Conservation (phyloP, 2,797 vertebrate species). For the Danio choprae region DNA sequence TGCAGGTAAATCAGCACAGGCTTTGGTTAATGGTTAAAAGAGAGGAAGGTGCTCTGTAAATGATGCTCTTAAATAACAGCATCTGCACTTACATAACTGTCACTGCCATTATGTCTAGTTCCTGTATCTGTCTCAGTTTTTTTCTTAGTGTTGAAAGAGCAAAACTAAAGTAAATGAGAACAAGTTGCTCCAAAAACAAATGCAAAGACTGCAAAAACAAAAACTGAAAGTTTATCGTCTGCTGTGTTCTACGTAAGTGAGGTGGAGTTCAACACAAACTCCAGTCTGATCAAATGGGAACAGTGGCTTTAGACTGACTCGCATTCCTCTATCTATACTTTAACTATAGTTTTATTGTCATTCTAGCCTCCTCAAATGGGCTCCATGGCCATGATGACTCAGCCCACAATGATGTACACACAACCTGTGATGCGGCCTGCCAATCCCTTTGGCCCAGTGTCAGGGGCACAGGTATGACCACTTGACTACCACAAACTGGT, state of each 20-base stretch:
- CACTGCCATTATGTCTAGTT: neutral
- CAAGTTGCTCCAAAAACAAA: neutral
- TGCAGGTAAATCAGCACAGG: neutral
- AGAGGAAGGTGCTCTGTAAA: neutral
- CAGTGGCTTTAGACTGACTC: slow-evolving; percentile 1
- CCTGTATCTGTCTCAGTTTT: neutral
- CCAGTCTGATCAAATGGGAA: slow-evolving; percentile 25
- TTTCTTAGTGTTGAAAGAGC: neutral
- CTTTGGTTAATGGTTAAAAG: slow-evolving; percentile 41
- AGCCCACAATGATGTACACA: slow-evolving; percentile 93
- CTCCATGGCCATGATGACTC: slow-evolving; percentile 90
- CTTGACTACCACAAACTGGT: no score
- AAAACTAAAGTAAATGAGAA: neutral
- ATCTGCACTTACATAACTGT: slow-evolving; percentile 41
- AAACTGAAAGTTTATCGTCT: neutral
- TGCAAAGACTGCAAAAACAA: neutral
- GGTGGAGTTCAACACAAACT: slow-evolving; percentile 52
- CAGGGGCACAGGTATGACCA: slow-evolving; percentile 88
- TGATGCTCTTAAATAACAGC: slow-evolving; percentile 21
- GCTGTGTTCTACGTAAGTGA: neutral
- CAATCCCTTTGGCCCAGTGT: slow-evolving; percentile 90
- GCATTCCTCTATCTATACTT: neutral
- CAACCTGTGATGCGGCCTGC: slow-evolving; percentile 94
- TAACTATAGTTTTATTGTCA: neutral
- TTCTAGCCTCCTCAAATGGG: slow-evolving; percentile 87